These are phyloP conservation scores for Melanostigma gelatinosum DNA, from an alignment of 2,113 vertebrate genomes.

Conservation along the genomic window DNA sequence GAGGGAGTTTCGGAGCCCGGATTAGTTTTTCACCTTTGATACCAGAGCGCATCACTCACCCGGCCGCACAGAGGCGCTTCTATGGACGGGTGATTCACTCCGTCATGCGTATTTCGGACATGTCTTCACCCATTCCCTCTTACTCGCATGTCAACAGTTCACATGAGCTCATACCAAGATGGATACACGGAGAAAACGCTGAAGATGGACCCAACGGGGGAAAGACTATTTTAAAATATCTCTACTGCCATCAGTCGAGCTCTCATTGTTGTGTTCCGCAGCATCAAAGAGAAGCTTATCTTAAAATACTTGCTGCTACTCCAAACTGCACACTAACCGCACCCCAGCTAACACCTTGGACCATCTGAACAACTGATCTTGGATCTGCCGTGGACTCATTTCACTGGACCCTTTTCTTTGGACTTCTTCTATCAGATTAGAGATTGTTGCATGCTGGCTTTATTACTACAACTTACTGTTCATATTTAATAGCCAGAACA, in stretches of 20 bases:
- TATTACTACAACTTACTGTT: neutral
- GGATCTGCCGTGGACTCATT: neutral
- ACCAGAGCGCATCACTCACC: conserved; percentile 60
- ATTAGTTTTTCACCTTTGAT: conserved; percentile 78
- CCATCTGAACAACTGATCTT: neutral
- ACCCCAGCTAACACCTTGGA: neutral
- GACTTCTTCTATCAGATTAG: neutral
- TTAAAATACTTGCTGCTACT: neutral
- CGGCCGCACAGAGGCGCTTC: conserved; percentile 20
- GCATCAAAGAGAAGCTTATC: conserved; percentile 1
- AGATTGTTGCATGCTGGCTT: neutral
- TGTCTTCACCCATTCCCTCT: neutral
- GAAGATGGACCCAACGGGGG: neutral
- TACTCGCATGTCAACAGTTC: neutral
- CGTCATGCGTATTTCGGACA: conserved; percentile 3
- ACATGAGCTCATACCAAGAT: conserved; percentile 15
- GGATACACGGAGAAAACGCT: neutral
- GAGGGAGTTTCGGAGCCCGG: conserved; percentile 38
- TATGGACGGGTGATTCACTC: conserved; percentile 20
- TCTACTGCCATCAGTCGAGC: conserved; percentile 21
- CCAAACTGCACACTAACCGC: neutral
- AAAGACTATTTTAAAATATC: conserved; percentile 13
- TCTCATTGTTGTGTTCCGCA: neutral
- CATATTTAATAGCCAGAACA: conserved; percentile 4
- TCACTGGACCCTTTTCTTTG: neutral